Conservation (phyloP, 2,888 invertebrate species). For the Elegia similella region DNA sequence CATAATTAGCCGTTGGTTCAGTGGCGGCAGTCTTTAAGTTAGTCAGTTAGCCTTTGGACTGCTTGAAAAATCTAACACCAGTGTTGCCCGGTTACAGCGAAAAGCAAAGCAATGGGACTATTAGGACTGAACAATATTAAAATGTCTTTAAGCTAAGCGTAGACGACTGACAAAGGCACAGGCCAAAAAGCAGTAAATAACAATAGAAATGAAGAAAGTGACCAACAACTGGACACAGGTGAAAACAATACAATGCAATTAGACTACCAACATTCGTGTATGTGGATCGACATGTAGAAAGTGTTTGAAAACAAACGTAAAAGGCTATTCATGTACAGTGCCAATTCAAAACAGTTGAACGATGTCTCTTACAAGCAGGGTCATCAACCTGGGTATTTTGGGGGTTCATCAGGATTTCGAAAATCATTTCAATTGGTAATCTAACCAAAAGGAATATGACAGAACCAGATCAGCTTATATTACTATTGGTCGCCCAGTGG, state of each 20-base stretch:
- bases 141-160: too few species aligned
- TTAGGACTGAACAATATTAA: too few species aligned
- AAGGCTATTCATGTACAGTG: conserved; percentile 44
- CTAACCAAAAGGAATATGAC: too few species aligned
- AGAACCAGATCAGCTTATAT: too few species aligned
- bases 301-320: conserved; percentile 34
- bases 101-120: too few species aligned
- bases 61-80: too few species aligned
- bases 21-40: too few species aligned
- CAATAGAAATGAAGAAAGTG: conserved; percentile 8
- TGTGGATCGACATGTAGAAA: conserved; percentile 5
- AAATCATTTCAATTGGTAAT: neutral
- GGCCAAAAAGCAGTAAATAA: neutral
- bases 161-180: neutral
- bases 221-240: neutral
- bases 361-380: conserved; percentile 24
- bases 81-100: too few species aligned
- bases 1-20: too few species aligned
- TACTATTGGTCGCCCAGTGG: too few species aligned
- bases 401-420: neutral
- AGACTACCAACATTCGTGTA: conserved; percentile 6
- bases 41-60: too few species aligned
- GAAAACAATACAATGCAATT: conserved; percentile 11
- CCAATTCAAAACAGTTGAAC: conserved; percentile 27
- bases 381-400: neutral